A percentile compares a stretch with the other conserved stretches of the same genome.
Conservation (phyloP, 2,888 invertebrate genomes). For the Pseudococcus viburni region DNA sequence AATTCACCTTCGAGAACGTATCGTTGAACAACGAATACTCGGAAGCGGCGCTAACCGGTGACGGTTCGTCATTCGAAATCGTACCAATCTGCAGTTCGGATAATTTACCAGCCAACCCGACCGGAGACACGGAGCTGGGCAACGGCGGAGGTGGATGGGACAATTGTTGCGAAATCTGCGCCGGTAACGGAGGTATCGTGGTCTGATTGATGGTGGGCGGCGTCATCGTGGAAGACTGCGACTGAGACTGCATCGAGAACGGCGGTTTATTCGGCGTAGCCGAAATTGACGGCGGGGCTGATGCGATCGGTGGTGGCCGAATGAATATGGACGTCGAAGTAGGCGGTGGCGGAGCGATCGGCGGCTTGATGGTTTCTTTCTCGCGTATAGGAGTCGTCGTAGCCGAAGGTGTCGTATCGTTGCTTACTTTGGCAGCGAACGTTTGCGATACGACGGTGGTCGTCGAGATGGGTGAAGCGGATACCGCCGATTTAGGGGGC, state of each 20-base stretch:
- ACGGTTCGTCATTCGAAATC: conserved; percentile 52
- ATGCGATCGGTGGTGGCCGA: conserved; percentile 61
- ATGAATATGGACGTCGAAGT: conserved; percentile 68
- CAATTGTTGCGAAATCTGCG: conserved; percentile 63
- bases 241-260: conserved; percentile 69
- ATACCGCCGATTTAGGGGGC: conserved; percentile 70
- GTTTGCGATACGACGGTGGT: conserved; percentile 73
- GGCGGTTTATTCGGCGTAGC: conserved; percentile 70
- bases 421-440: conserved; percentile 79
- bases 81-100: conserved; percentile 63
- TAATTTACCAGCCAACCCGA: conserved; percentile 62
- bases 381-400: conserved; percentile 69
- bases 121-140: conserved; percentile 61
- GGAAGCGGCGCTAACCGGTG: conserved; percentile 67
- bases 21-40: conserved; percentile 94
- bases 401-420: background rate
- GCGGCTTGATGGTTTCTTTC: conserved; percentile 69
- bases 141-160: conserved; percentile 64
- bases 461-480: conserved; percentile 62
- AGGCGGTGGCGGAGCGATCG: conserved; percentile 69
- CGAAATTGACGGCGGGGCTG: conserved; percentile 66
- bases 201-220: conserved; percentile 51
- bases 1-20: conserved; percentile 76
- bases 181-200: conserved; percentile 65
- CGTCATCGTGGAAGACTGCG: conserved; percentile 66